A percentile compares a stretch with the other conserved stretches of the same genome.
Conservation (phyloP, 1,140 invertebrate genomes). For the Apolygus lucorum region DNA sequence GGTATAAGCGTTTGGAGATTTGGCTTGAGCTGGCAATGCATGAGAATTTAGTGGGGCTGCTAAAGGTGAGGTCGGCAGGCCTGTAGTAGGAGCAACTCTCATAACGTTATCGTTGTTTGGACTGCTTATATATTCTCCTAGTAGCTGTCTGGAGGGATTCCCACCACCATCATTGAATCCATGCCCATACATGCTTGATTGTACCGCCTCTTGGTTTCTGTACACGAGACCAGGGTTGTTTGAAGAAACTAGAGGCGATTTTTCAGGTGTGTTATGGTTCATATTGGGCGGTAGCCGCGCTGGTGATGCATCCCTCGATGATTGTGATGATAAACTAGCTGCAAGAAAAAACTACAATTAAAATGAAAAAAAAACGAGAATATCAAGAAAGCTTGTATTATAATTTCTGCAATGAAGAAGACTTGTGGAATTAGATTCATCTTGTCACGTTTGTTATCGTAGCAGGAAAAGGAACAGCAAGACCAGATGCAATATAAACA, state of each 20-base stretch:
- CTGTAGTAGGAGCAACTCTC: background rate
- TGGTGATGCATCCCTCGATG: constrained; percentile 34
- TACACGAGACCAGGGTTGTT: constrained; percentile 11
- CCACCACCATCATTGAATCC: too few species aligned
- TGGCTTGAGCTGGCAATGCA: background rate
- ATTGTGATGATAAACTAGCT: constrained; percentile 35
- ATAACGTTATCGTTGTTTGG: background rate
- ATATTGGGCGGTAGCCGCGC: constrained; percentile 19
- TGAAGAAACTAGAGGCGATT: background rate
- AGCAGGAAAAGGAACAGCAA: background rate
- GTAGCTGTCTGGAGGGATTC: background rate
- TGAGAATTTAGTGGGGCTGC: background rate
- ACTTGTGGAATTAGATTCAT: too few species aligned
- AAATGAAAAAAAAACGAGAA: background rate
- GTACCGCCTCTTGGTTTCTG: constrained; percentile 12
- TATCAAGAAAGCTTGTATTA: too few species aligned
- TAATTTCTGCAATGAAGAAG: background rate
- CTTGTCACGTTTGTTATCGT: too few species aligned
- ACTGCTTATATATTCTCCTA: too few species aligned
- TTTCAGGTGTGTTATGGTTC: constrained; percentile 25
- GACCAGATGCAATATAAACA: background rate
- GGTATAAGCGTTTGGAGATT: background rate
- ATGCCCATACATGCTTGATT: background rate
- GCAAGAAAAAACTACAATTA: constrained; percentile 22
- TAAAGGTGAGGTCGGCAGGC: background rate